Evolutionary conservation across 2,797 vertebrate genomes (phyloP), one percentile per base, ranked within the genome.

Genomic region (Coendou prehensilis): DNA sequence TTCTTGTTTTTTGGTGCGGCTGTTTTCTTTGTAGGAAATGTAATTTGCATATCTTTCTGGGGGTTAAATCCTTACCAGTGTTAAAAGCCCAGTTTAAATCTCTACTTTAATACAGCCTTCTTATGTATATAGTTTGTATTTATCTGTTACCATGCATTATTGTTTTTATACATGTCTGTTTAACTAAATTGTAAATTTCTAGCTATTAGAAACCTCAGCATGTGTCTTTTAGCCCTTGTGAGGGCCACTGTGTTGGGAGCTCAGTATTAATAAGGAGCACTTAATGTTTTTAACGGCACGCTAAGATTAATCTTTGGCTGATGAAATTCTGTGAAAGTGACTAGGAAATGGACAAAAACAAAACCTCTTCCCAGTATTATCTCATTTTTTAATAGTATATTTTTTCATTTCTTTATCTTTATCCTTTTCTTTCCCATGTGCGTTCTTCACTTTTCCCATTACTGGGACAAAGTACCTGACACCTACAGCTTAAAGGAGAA

Each of bases 271-370:
- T 10, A 41, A 71, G 17, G n/a, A 17, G 0, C 79, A 52, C 45
- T 63, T 89, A 81, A 37, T 28, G 23, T 89, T 89, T 83, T 93
- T 57, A 94, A 71, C 78, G 75, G 33, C 45, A 50, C 61, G 45
- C 6, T 76, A 41, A 87, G 45, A 82, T 82, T 50, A 78, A 22
- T 87, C 45, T 95, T 95, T 81, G 37, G 22, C 87, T 88, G 67
- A 50, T 63, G 33, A 7, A 56, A 57, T 94, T 63, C 30, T 86
- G 63, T 93, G 73, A 86, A 71, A 47, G 17, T 83, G 76, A 82
- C 69, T 54, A 18, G 17, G 28, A 71, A 73, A 73, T 64, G 57
- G 26, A 79, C 50, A 45, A 87, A 90, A 94, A 22, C 17, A 61
- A 90, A 82, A 28, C 22, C 54, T 84, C 59, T 54, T 23, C 30